Evolutionary conservation across 1,140 invertebrate species (phyloP).

Genomic region (Macrobrachium nipponense): DNA sequence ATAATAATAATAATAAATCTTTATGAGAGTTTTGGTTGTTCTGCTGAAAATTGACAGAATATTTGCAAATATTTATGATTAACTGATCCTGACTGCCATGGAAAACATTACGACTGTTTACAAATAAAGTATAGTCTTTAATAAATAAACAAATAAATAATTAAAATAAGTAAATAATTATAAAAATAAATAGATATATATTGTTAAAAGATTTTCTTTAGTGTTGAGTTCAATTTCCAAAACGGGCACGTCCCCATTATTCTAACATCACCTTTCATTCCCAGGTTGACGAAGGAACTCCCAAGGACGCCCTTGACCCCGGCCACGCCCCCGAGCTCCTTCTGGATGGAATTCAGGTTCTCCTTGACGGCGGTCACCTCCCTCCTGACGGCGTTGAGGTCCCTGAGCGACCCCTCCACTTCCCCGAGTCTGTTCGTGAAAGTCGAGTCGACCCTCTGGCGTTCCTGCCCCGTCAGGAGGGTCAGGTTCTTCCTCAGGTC

Average conservation of each 20-base stretch:
- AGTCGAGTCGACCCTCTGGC: neutral
- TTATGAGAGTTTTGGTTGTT: no score
- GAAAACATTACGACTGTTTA: no score
- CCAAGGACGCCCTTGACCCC: neutral
- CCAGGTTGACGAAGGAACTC: neutral
- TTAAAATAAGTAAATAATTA: neutral
- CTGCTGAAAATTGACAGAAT: no score
- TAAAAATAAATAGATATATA: neutral
- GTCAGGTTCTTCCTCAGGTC: constrained; percentile 5
- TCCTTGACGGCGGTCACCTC: constrained; percentile 26
- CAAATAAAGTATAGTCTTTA: no score
- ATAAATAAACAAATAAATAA: neutral
- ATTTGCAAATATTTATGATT: no score
- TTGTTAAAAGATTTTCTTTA: no score
- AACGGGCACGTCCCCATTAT: no score
- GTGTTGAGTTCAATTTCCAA: no score
- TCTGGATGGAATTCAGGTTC: neutral
- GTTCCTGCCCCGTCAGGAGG: neutral
- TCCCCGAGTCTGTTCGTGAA: neutral
- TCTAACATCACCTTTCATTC: neutral
- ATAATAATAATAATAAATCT: no score
- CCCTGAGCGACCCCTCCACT: neutral
- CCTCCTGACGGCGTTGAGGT: constrained; percentile 13
- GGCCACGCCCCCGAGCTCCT: neutral
- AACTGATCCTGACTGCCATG: no score